A percentile compares a stretch with the other conserved stretches of the same genome.
phyloP scores from a whole-genome alignment of 2,888 invertebrate species.

The Yponomeuta plumbellus region DNA sequence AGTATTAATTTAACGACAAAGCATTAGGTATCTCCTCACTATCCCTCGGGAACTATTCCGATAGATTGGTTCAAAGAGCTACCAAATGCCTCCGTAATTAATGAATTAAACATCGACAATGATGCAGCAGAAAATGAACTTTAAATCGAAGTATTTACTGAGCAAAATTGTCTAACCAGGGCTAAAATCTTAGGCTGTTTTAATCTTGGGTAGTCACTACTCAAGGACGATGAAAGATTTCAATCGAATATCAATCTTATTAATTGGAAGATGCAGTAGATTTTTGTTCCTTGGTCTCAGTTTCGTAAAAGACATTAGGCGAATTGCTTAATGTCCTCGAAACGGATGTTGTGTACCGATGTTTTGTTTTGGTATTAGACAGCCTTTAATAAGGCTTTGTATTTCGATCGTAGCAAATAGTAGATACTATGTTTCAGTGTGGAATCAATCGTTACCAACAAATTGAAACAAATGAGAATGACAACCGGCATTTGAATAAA shows the following conservation, averaged over 20 bases:
- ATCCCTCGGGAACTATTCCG: constrained; percentile 78
- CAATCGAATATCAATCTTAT: constrained; percentile 46
- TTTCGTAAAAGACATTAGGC: constrained; percentile 47
- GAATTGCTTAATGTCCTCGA: constrained; percentile 67
- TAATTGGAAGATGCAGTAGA: constrained; percentile 35
- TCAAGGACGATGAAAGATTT: constrained; percentile 23
- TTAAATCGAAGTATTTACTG: neutral
- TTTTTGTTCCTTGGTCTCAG: constrained; percentile 24
- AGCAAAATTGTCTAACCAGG: neutral
- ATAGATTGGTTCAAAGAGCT: constrained; percentile 76
- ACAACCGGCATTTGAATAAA: neutral
- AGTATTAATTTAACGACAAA: constrained; percentile 74
- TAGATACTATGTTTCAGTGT: neutral
- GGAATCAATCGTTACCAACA: neutral
- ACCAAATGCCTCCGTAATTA: constrained; percentile 33
- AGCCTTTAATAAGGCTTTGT: neutral
- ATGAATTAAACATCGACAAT: constrained; percentile 20
- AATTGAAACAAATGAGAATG: neutral
- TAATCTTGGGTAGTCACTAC: neutral
- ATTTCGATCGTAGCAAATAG: neutral
- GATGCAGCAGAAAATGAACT: constrained; percentile 17
- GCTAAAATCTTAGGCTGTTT: constrained; percentile 27
- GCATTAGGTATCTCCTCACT: constrained; percentile 58
- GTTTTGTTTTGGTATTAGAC: constrained; percentile 49
- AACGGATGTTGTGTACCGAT: constrained; percentile 51